These are phyloP conservation scores for Epinotia nisella DNA, from an alignment of 2,888 invertebrate species.

Conservation along the genomic window DNA sequence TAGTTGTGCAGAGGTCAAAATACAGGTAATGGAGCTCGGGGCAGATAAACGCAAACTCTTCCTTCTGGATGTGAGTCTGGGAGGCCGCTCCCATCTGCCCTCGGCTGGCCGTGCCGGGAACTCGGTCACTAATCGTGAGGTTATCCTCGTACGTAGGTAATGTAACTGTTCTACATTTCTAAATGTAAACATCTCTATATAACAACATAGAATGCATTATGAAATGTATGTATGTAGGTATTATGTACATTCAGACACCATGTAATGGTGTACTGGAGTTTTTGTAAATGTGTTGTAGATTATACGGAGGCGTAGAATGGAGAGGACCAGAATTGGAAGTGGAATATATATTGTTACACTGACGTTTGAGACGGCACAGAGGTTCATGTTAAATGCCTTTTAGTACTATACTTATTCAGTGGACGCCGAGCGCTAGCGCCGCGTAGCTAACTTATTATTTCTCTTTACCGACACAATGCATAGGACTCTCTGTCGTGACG, in stretches of 20 bases:
- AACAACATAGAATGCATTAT: constrained; percentile 47
- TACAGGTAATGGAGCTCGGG: background rate
- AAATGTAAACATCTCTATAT: constrained; percentile 27
- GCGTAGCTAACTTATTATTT: constrained; percentile 2
- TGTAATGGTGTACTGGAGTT: constrained; percentile 66
- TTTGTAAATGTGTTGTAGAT: constrained; percentile 68
- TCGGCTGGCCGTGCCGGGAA: background rate
- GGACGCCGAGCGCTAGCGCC: background rate
- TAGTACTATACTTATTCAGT: background rate
- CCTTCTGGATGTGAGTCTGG: background rate
- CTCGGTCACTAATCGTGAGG: constrained; percentile 1
- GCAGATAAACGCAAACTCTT: background rate
- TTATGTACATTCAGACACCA: constrained; percentile 56
- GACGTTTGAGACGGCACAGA: constrained; percentile 31
- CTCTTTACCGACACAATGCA: background rate
- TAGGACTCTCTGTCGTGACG: constrained; percentile 45
- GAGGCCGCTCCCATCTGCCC: background rate
- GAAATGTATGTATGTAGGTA: constrained; percentile 46
- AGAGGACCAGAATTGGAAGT: constrained; percentile 60
- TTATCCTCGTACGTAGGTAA: background rate
- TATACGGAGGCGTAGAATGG: constrained; percentile 52
- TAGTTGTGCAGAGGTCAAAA: background rate
- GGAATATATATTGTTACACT: constrained; percentile 51
- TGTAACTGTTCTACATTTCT: constrained; percentile 15
- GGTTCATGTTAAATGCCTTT: constrained; percentile 17